Conservation (phyloP, 2,113 vertebrate species). For the Gymnorhina tibicen region DNA sequence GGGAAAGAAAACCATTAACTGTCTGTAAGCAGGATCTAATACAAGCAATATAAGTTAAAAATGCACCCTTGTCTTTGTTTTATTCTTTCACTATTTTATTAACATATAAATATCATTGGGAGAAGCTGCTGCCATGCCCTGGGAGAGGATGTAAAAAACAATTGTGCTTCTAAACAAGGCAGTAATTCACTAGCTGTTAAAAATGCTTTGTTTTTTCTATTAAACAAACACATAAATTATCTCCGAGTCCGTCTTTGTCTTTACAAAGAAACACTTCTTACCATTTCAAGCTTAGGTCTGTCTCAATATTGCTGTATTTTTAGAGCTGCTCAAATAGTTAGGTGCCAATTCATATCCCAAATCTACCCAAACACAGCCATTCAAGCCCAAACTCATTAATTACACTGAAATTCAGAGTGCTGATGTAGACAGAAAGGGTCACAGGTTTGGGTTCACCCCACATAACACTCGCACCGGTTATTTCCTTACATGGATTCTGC, state of each 20-base stretch:
- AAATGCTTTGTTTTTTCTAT: background rate
- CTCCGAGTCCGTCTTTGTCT: background rate
- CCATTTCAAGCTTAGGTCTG: background rate
- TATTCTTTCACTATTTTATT: conserved; percentile 55
- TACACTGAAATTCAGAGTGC: background rate
- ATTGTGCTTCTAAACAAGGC: background rate
- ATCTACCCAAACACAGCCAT: background rate
- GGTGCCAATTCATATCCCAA: background rate
- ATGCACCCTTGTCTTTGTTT: conserved; percentile 22
- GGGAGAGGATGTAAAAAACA: background rate
- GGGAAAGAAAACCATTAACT: background rate
- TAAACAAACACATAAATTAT: background rate
- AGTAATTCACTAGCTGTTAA: conserved; percentile 17
- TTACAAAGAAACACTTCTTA: background rate
- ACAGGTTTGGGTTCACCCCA: background rate
- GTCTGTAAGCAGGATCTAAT: conserved; percentile 23
- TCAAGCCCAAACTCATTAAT: background rate
- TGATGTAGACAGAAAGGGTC: background rate
- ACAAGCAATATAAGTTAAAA: conserved; percentile 27
- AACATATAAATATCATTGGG: conserved; percentile 50
- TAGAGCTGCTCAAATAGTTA: background rate
- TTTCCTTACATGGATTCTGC: rapidly evolving
- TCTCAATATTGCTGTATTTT: background rate
- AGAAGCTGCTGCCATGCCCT: conserved; percentile 17
- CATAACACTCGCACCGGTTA: rapidly evolving